phyloP scores from a whole-genome alignment of 2,888 invertebrate species.

The Orthosia gracilis region DNA sequence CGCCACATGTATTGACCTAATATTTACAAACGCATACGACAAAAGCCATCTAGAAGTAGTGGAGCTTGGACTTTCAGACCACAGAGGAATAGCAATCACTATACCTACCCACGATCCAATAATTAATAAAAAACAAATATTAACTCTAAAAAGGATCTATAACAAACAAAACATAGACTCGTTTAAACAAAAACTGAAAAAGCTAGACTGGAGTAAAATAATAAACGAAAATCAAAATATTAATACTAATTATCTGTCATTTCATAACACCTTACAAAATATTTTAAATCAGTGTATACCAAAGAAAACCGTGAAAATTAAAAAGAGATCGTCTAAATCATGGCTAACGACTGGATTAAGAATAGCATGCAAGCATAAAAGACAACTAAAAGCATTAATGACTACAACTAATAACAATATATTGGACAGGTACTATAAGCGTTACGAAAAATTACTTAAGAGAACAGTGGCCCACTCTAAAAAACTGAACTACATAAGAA shows the following conservation, averaged over 20 bases:
- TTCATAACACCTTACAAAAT: neutral
- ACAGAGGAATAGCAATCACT: neutral
- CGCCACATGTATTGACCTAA: neutral
- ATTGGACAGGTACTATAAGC: too few species aligned
- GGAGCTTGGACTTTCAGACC: slow-evolving; percentile 6
- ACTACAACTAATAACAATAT: too few species aligned
- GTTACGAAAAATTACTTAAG: too few species aligned
- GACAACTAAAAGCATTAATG: too few species aligned
- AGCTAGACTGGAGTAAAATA: neutral
- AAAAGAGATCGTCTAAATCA: too few species aligned
- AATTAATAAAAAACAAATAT: too few species aligned
- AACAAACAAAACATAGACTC: too few species aligned
- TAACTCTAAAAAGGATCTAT: too few species aligned
- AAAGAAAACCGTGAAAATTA: neutral
- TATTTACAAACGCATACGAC: too few species aligned
- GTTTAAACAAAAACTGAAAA: neutral
- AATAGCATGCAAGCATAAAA: too few species aligned
- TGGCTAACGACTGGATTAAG: too few species aligned
- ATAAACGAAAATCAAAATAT: neutral
- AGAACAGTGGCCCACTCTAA: neutral
- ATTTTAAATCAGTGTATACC: neutral
- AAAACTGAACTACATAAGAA: neutral
- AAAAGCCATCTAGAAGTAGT: neutral
- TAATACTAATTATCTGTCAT: slow-evolving; percentile 1
- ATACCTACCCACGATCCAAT: too few species aligned